Percentiles rank a stretch among this genome's conserved stretches.
These are phyloP conservation scores for Muschampia plurimacula DNA, from an alignment of 2,888 invertebrate genomes.

Conservation along the genomic window DNA sequence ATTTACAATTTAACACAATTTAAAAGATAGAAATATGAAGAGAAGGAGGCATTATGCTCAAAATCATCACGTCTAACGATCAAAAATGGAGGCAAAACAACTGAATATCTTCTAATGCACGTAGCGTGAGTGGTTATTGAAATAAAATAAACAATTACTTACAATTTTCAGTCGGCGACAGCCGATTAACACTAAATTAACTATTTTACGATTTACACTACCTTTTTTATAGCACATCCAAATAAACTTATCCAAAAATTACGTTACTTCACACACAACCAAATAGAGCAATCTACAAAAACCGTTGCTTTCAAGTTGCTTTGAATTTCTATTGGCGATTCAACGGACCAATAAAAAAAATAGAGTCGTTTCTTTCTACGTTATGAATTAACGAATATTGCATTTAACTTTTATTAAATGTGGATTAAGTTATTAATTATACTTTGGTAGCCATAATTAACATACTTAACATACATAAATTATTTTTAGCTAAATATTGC, in stretches of 20 bases:
- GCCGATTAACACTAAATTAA: slow-evolving; percentile 59
- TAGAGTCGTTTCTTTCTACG: slow-evolving; percentile 17
- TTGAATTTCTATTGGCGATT: slow-evolving; percentile 65
- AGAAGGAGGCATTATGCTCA: slow-evolving; percentile 46
- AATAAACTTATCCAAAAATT: slow-evolving; percentile 63
- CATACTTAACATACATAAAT: too few relatives aligned
- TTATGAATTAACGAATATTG: neutral
- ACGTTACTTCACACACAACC: slow-evolving; percentile 70
- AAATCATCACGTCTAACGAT: slow-evolving; percentile 69
- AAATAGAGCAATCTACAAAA: slow-evolving; percentile 75
- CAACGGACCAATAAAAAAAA: slow-evolving; percentile 58
- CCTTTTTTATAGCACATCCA: slow-evolving; percentile 53
- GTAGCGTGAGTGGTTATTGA: slow-evolving; percentile 63
- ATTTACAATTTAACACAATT: neutral
- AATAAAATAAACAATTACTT: slow-evolving; percentile 60
- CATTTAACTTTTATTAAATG: neutral
- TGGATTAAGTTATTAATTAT: neutral
- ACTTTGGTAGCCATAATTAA: too few relatives aligned
- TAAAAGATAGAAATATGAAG: neutral
- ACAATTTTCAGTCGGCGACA: slow-evolving; percentile 64
- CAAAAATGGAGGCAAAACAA: slow-evolving; percentile 84
- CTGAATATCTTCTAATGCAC: slow-evolving; percentile 64
- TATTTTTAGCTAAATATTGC: too few relatives aligned
- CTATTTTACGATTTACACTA: slow-evolving; percentile 60
- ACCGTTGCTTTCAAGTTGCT: slow-evolving; percentile 67